Evolutionary conservation across 2,797 vertebrate species (phyloP), one percentile per base, ranked within the genome.

Genomic region (Anolis apletophallus): DNA sequence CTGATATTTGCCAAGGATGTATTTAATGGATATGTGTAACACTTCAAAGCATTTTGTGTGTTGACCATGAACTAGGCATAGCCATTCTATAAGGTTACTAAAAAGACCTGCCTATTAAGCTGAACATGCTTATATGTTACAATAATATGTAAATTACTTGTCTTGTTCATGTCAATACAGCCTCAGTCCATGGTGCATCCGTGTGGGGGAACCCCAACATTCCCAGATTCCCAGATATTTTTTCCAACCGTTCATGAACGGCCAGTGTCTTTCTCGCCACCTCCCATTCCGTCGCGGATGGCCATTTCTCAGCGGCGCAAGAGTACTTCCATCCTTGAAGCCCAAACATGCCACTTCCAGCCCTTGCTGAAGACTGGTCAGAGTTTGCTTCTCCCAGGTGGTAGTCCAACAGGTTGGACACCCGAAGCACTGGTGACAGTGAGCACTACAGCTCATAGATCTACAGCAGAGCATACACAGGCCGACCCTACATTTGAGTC

Each of bases 291-390:
- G 80, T 97, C 98, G 75, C 99, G 98, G 96, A 96, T 97, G 92
- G 97, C 98, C 96, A 97, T 97, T 93, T 96, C 97, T 90, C 98
- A 99, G 94, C 97, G 99, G 5, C 98, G 99, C 95, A 99, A 99
- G 96, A 99, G 98, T 96, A 99, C 98, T 81, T 99, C 99, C 90
- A 98, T 99, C 96, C 96, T 99, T 90, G 99, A 99, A 97, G 98
- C 98, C 23, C 98, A 99, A 92, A 98, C 97, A 2, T 97, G 97
- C 79, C 98, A 98, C 90, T 98, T 98, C 90, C 98, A 98, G 94
- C 97, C 98, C 7, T 94, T 97, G 90, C 97, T 98, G 94, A 95
- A 98, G 87, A 97, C 97, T 94, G 98, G 98, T 91, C 98, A 98
- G 94, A 97, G 95, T 94, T 96, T 98, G 93, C 97, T 98, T 91